Evolutionary conservation across 2,113 vertebrate genomes (phyloP).

Genomic region (Neolamprologus falcicula): DNA sequence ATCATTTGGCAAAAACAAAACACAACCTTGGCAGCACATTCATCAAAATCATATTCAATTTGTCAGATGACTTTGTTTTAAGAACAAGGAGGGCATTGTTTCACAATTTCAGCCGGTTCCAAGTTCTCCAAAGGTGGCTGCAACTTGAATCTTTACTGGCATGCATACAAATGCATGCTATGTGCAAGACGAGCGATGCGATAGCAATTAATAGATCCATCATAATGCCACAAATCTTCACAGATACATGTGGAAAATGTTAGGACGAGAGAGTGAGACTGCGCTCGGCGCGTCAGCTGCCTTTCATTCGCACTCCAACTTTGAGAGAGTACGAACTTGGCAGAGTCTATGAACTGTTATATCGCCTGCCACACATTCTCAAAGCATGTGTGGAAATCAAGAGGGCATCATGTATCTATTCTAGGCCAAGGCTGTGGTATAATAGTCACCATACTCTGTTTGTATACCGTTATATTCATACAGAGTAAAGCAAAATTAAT

Average conservation of each 20-base stretch:
- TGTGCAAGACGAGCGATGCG: neutral
- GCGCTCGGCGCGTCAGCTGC: neutral
- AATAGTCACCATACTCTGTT: constrained; percentile 1
- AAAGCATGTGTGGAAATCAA: constrained; percentile 36
- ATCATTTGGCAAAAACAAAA: neutral
- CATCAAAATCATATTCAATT: neutral
- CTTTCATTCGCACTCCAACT: constrained; percentile 12
- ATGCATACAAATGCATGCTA: neutral
- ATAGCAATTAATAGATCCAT: constrained; percentile 8
- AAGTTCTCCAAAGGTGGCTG: neutral
- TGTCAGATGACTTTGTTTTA: neutral
- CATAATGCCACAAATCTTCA: neutral
- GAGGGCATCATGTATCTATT: constrained; percentile 28
- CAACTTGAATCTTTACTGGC: neutral
- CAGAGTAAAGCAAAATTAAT: constrained; percentile 17
- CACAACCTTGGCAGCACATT: neutral
- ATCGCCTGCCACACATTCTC: constrained; percentile 14
- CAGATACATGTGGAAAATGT: constrained; percentile 49
- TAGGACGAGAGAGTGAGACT: constrained; percentile 4
- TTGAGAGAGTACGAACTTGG: constrained; percentile 13
- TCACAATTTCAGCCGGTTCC: neutral
- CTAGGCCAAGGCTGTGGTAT: constrained; percentile 1
- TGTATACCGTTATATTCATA: neutral
- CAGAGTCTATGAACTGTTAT: constrained; percentile 1
- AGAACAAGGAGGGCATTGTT: constrained; percentile 14